Percentiles rank a stretch among this genome's conserved stretches.
These are phyloP conservation scores for Beaufortia kweichowensis DNA, from an alignment of 2,113 vertebrate genomes.

Conservation along the genomic window DNA sequence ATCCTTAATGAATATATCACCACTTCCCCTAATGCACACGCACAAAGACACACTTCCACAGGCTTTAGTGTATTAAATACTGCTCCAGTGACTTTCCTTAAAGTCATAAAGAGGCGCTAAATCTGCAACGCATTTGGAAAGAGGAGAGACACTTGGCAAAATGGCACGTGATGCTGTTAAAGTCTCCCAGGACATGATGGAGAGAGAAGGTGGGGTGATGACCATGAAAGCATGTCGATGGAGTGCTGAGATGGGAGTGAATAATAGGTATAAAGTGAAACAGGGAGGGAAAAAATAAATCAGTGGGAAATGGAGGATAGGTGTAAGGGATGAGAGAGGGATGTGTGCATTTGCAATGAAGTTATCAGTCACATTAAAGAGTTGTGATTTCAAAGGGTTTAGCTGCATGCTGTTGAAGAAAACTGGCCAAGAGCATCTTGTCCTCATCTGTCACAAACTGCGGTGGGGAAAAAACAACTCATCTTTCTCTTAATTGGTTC, in stretches of 20 bases:
- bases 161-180: constrained; percentile 38
- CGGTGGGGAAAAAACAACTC: neutral
- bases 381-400: constrained; percentile 31
- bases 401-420: constrained; percentile 27
- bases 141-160: constrained; percentile 38
- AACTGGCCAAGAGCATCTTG: constrained; percentile 16
- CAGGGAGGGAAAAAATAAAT: neutral
- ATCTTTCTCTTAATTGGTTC: constrained; percentile 4
- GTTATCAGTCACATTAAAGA: constrained; percentile 47
- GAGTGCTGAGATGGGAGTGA: neutral
- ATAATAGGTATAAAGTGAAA: constrained; percentile 8
- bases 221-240: constrained; percentile 14
- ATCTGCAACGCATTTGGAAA: constrained; percentile 29
- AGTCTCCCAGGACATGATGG: constrained; percentile 18
- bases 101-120: constrained; percentile 49
- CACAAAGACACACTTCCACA: neutral
- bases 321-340: neutral
- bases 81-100: constrained; percentile 35
- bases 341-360: constrained; percentile 52
- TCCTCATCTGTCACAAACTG: constrained; percentile 6
- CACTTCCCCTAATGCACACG: constrained; percentile 31
- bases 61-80: constrained; percentile 12
- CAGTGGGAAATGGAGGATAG: constrained; percentile 3
- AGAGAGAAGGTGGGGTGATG: constrained; percentile 4
- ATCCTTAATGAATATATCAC: constrained; percentile 35